Evolutionary conservation across 2,797 vertebrate species (phyloP), one percentile per base, ranked within the genome.

Genomic region (Emys orbicularis): DNA sequence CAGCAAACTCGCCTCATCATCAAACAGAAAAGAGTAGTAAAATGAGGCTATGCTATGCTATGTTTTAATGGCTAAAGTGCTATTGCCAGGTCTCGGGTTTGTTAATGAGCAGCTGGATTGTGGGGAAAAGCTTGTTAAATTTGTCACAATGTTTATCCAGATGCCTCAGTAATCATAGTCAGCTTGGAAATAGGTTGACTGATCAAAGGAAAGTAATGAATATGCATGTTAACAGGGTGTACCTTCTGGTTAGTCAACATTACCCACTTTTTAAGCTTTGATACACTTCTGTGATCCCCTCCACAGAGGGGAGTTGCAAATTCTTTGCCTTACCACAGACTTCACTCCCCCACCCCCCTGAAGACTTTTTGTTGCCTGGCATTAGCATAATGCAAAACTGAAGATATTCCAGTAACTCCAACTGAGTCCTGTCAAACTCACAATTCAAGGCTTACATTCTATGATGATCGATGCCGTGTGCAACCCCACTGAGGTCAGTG

Each of bases 161-260:
- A 61, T 56, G 50, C 50, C 23, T 76, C 85, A 76, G 8, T 86
- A 86, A 57, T 81, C 84, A 90, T 7, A 83, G 79, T 27, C 65
- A 92, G 47, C 16, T 87, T 86, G 83, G 53, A 31, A 29, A 85
- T 85, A 80, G 76, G 76, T 8, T 57, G 83, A 86, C 83, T 83
- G 53, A 41, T 72, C 61, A 84, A 87, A 90, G 44, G 79, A 76
- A 86, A 83, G 56, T 77, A 93, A 88, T 54, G 29, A 82, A 79
- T 57, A 16, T 86, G 90, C 89, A 79, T 37, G 18, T 86, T 86
- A 86, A 74, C 61, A 87, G 4, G 25, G 52, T 50, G 27, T 76
- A 65, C 52, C 6, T 88, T 89, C 53, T 82, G 72, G 49, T 68
- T 41, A 85, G 84, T 21, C 59, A 37, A 41, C 10, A 25, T 72